Evolutionary conservation across 2,113 vertebrate genomes (phyloP).

Genomic region (Irena cyanogastra): DNA sequence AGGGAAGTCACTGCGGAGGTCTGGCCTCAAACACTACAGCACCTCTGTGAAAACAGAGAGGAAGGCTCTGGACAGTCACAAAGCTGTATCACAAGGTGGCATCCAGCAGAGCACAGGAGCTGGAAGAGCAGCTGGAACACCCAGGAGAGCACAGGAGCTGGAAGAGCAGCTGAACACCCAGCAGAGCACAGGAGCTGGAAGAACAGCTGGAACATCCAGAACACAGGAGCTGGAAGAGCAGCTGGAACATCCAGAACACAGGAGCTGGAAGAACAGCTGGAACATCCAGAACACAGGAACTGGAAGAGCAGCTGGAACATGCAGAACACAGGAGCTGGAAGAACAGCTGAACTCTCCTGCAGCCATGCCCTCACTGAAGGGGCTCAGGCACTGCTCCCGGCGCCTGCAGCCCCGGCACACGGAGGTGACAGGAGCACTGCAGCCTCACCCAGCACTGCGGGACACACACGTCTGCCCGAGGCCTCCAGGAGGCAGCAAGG

Average conservation of each 20-base stretch:
- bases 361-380: background rate
- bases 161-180: background rate
- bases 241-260: background rate
- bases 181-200: too few species aligned
- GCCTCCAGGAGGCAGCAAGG: background rate
- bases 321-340: background rate
- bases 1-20: background rate
- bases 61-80: accelerated
- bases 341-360: background rate
- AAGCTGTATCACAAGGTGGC: accelerated
- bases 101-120: background rate
- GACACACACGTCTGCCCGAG: background rate
- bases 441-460: background rate
- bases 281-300: too few species aligned
- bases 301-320: background rate
- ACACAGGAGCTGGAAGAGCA: background rate
- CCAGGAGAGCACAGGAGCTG: too few species aligned
- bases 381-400: too few species aligned
- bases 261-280: background rate
- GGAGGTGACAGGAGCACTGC: background rate
- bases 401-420: background rate
- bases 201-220: too few species aligned
- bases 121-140: background rate
- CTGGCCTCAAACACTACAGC: background rate
- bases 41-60: accelerated